Evolutionary conservation across 2,888 invertebrate species (phyloP).

Genomic region (Macrophya annulata): DNA sequence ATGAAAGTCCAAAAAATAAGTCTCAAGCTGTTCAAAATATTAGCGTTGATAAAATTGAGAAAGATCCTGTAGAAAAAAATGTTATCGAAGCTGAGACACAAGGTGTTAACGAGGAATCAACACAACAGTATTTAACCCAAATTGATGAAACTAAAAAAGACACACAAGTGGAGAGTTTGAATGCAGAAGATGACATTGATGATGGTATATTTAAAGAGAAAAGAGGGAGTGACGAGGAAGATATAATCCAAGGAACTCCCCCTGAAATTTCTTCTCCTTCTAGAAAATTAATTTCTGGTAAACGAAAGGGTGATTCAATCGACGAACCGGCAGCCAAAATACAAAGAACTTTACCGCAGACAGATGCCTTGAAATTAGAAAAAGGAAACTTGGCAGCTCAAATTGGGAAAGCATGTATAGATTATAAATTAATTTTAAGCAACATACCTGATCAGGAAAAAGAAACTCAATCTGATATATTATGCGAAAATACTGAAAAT

Average conservation of each 20-base stretch:
- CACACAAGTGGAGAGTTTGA: not conserved
- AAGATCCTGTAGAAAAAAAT: not conserved
- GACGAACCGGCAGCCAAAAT: conserved; percentile 63
- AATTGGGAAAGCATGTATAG: not conserved
- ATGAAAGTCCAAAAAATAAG: conserved; percentile 39
- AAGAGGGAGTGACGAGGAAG: conserved; percentile 60
- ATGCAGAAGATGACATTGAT: not conserved
- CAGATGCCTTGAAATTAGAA: conserved; percentile 42
- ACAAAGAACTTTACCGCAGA: conserved; percentile 49
- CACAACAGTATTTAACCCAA: not conserved
- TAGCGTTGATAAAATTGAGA: not conserved
- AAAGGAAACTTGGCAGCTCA: not conserved
- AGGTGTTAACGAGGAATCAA: conserved; percentile 26
- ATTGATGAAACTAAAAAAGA: conserved; percentile 16
- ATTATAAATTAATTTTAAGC: conserved; percentile 26
- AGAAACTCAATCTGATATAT: conserved; percentile 24
- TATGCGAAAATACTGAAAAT: conserved; percentile 44
- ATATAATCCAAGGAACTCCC: conserved; percentile 67
- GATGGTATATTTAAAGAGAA: conserved; percentile 6
- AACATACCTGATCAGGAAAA: not conserved
- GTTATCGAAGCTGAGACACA: not conserved
- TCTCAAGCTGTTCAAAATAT: not conserved
- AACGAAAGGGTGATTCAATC: conserved; percentile 62
- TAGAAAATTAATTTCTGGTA: conserved; percentile 58
- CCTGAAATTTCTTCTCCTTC: conserved; percentile 59